Conservation (phyloP, 1,140 invertebrate species). For the Musca domestica region DNA sequence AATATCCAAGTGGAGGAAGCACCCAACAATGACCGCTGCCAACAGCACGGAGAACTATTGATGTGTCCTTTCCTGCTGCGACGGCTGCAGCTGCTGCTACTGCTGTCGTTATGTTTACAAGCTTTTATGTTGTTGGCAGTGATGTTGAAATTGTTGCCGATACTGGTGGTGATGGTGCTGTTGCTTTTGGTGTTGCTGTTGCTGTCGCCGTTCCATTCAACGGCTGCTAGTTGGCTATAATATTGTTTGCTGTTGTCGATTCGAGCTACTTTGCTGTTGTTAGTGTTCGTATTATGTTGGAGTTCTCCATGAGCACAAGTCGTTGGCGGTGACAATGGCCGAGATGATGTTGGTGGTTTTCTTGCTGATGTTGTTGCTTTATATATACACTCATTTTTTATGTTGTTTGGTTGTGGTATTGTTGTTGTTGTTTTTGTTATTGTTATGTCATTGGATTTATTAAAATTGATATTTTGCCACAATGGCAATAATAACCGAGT, state of each 20-base stretch:
- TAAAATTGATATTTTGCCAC: no score
- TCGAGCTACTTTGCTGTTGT: slow-evolving; percentile 11
- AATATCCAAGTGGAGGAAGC: slow-evolving; percentile 25
- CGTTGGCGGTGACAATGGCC: not conserved
- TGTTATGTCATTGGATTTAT: no score
- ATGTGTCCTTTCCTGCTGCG: slow-evolving; percentile 22
- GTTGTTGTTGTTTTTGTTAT: no score
- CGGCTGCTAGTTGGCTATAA: slow-evolving; percentile 11
- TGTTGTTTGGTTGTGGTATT: no score
- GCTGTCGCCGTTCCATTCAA: slow-evolving; percentile 1
- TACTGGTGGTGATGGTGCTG: not conserved
- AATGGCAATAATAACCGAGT: no score
- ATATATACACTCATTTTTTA: no score
- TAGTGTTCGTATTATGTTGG: slow-evolving; percentile 4
- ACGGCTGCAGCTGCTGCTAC: not conserved
- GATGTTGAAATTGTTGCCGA: slow-evolving; percentile 11
- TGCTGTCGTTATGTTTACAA: not conserved
- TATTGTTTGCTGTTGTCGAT: slow-evolving; percentile 13
- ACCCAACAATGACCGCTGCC: not conserved
- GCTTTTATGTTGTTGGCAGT: slow-evolving; percentile 2
- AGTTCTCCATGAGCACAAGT: not conserved
- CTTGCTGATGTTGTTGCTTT: not conserved
- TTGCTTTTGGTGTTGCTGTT: slow-evolving; percentile 9
- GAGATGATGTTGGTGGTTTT: not conserved
- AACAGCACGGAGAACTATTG: not conserved